Evolutionary conservation across 1,140 invertebrate species (phyloP).

Genomic region (Brachionus plicatilis): DNA sequence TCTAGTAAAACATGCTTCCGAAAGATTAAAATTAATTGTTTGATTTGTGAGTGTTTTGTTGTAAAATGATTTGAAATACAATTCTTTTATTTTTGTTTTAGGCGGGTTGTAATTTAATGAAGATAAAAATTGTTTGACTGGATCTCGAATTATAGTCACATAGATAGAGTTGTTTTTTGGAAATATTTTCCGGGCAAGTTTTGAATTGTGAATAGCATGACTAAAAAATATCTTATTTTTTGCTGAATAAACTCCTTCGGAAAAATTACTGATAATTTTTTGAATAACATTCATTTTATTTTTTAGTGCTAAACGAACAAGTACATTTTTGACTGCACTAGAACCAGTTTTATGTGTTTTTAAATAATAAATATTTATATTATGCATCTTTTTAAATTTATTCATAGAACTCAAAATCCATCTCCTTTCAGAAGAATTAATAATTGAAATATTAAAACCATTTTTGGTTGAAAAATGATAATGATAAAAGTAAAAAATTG

Average conservation of each 20-base stretch:
- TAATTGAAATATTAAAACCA: background rate
- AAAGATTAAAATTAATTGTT: background rate
- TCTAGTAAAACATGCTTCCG: background rate
- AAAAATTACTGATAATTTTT: background rate
- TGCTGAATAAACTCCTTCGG: background rate
- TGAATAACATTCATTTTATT: background rate
- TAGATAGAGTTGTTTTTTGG: background rate
- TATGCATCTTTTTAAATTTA: background rate
- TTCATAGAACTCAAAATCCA: background rate
- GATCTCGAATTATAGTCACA: background rate
- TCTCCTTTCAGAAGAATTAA: background rate
- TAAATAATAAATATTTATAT: background rate
- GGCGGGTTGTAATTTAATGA: background rate
- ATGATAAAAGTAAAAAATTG: no score
- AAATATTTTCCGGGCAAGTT: background rate
- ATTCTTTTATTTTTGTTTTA: background rate
- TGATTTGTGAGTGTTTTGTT: background rate
- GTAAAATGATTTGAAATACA: background rate
- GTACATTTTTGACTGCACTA: background rate
- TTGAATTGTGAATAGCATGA: background rate
- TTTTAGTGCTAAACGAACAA: background rate
- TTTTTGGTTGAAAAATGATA: no score
- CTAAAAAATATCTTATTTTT: background rate
- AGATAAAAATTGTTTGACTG: background rate
- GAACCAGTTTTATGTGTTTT: background rate